These are phyloP conservation scores for Tiliacea aurago DNA, from an alignment of 2,888 invertebrate genomes.

Conservation along the genomic window DNA sequence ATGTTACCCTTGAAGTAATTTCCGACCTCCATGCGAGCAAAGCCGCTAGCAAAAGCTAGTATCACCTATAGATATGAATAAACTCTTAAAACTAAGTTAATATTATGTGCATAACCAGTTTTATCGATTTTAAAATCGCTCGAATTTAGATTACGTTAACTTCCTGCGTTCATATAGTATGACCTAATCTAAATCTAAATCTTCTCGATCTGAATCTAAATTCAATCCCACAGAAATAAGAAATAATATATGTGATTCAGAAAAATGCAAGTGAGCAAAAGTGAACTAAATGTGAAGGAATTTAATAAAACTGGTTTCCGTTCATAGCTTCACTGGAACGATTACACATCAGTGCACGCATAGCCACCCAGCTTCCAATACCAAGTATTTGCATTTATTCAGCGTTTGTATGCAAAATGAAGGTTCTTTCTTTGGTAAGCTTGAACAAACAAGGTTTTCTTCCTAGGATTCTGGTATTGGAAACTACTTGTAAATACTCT, in stretches of 20 bases:
- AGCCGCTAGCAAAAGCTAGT: background rate
- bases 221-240: no score
- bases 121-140: no score
- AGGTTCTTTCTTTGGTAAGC: constrained; percentile 22
- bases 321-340: background rate
- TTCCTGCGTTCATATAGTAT: no score
- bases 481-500: constrained; percentile 22
- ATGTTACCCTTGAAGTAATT: no score
- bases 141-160: background rate
- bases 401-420: constrained; percentile 33
- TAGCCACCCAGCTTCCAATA: constrained; percentile 10
- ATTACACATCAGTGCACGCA: constrained; percentile 21
- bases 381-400: constrained; percentile 44
- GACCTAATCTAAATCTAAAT: no score
- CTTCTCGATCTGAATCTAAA: no score
- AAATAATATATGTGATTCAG: background rate
- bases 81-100: background rate
- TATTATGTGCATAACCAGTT: background rate
- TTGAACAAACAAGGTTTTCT: constrained; percentile 35
- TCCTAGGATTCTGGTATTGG: constrained; percentile 42
- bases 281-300: background rate
- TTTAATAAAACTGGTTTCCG: background rate
- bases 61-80: background rate
- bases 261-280: background rate
- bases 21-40: background rate